These are phyloP conservation scores for Amphilophus citrinellus DNA, from an alignment of 2,113 vertebrate species.

Conservation along the genomic window DNA sequence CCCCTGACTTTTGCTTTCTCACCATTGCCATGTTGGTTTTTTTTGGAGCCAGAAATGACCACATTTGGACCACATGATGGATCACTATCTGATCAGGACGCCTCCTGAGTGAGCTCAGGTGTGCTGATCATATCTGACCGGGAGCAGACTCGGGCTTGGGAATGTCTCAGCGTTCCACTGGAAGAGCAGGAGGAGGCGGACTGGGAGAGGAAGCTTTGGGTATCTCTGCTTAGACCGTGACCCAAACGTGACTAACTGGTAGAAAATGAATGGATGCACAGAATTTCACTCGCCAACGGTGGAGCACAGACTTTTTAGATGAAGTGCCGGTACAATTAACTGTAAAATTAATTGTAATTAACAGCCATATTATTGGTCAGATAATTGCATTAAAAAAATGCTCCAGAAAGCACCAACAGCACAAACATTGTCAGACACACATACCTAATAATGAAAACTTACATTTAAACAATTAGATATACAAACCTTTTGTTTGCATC, in stretches of 20 bases:
- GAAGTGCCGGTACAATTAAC: too few species aligned
- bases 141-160: neutral
- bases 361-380: too few species aligned
- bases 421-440: neutral
- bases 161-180: neutral
- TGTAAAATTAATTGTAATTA: too few species aligned
- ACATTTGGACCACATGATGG: neutral
- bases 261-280: neutral
- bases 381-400: neutral
- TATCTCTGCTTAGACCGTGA: neutral
- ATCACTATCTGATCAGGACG: neutral
- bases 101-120: neutral
- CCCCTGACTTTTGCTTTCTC: neutral
- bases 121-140: neutral
- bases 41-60: neutral
- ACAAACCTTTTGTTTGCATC: neutral
- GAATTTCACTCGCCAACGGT: too few species aligned
- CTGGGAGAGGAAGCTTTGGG: neutral
- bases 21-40: neutral
- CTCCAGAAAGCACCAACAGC: neutral
- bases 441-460: neutral
- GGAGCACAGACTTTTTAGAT: too few species aligned
- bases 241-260: neutral
- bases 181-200: neutral
- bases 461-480: neutral